These are phyloP conservation scores for Prietella phreatophila DNA, from an alignment of 2,113 vertebrate species.

Conservation along the genomic window DNA sequence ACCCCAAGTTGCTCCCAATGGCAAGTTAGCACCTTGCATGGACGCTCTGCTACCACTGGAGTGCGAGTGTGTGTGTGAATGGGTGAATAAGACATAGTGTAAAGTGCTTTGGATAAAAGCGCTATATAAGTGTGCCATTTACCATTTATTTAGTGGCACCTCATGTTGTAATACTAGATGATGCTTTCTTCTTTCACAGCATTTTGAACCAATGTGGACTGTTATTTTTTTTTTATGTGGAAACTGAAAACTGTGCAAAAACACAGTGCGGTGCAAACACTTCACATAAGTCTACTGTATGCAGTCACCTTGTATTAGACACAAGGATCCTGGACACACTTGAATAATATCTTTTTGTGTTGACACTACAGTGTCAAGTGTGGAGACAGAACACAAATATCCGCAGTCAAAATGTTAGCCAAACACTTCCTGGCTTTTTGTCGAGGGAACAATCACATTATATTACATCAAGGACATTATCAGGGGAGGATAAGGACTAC, in stretches of 20 bases:
- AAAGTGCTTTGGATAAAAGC: too few species aligned
- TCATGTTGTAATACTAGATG: not conserved
- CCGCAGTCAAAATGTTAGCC: not conserved
- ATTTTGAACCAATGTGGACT: not conserved
- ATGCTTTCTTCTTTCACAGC: not conserved
- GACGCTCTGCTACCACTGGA: too few species aligned
- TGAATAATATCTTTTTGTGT: not conserved
- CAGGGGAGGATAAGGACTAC: not conserved
- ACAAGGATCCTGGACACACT: not conserved
- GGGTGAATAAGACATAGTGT: too few species aligned
- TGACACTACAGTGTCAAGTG: not conserved
- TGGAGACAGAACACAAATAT: not conserved
- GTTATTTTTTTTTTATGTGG: not conserved
- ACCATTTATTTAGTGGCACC: too few species aligned
- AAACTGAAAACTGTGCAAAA: not conserved
- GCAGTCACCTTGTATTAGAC: not conserved
- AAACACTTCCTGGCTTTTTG: not conserved
- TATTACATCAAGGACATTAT: not conserved
- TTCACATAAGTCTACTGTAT: not conserved
- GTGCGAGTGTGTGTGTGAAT: too few species aligned
- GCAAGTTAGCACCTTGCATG: too few species aligned
- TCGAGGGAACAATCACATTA: not conserved
- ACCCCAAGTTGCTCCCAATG: too few species aligned
- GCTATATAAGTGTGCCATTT: too few species aligned
- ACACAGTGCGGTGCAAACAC: not conserved